phyloP scores from a whole-genome alignment of 2,888 invertebrate genomes.

The Phanerotoma sp. region DNA sequence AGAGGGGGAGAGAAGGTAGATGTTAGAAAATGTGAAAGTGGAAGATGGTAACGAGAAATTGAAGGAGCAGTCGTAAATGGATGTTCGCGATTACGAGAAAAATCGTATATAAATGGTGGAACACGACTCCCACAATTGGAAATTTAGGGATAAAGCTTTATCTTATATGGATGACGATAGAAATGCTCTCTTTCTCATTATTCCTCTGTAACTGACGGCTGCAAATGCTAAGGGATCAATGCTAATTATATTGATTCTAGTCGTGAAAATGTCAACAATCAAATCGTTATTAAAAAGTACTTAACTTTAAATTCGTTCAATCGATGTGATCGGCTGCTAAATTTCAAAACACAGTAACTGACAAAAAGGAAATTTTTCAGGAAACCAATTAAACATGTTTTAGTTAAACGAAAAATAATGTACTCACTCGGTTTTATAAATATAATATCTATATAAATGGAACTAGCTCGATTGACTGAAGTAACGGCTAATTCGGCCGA shows the following conservation, averaged over 20 bases:
- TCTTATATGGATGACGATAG: conserved; percentile 33
- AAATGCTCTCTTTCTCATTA: no score
- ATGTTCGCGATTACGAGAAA: conserved; percentile 55
- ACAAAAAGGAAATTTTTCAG: conserved; percentile 3
- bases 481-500: no score
- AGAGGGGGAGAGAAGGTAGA: conserved; percentile 19
- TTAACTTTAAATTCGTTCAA: no score
- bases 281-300: conserved; percentile 47
- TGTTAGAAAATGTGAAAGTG: conserved; percentile 15
- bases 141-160: conserved; percentile 44
- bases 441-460: no score
- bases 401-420: no score
- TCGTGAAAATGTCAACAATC: conserved; percentile 38
- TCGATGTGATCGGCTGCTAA: no score
- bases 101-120: conserved; percentile 52
- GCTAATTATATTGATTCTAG: conserved; percentile 28
- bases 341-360: no score
- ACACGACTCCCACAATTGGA: conserved; percentile 24
- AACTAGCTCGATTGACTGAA: no score
- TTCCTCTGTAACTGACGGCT: no score
- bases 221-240: conserved; percentile 11
- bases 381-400: no score
- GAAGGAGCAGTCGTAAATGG: conserved; percentile 52
- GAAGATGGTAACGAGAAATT: conserved; percentile 50
- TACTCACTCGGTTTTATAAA: no score